A percentile compares a stretch with the other conserved stretches of the same genome.
Conservation (phyloP, 2,888 invertebrate genomes). For the Mythimna impura region DNA sequence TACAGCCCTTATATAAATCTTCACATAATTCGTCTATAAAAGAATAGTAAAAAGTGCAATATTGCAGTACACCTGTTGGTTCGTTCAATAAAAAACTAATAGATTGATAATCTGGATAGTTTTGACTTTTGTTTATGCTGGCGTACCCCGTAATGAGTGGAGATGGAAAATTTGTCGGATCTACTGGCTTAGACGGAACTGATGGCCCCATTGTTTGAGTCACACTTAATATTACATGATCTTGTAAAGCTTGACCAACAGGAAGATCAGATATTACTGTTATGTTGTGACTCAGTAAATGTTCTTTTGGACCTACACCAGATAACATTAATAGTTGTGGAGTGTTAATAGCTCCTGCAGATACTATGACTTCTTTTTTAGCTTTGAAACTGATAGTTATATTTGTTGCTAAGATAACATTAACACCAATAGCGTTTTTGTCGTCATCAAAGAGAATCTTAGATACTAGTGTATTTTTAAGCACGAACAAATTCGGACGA, state of each 20-base stretch:
- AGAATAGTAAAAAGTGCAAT: constrained; percentile 53
- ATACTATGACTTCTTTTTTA: constrained; percentile 84
- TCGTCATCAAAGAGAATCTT: constrained; percentile 85
- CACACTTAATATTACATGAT: constrained; percentile 76
- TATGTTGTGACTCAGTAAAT: constrained; percentile 75
- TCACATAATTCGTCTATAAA: constrained; percentile 66
- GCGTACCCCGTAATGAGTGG: constrained; percentile 73
- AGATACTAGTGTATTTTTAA: constrained; percentile 84
- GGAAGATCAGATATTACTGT: constrained; percentile 76
- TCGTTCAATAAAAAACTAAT: constrained; percentile 58
- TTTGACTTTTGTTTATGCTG: constrained; percentile 90
- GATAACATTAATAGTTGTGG: constrained; percentile 86
- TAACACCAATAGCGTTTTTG: constrained; percentile 82
- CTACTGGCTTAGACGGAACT: constrained; percentile 70
- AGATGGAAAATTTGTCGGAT: constrained; percentile 67
- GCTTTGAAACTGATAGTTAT: constrained; percentile 67
- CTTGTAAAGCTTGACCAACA: constrained; percentile 85
- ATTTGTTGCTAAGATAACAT: constrained; percentile 71
- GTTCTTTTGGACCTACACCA: constrained; percentile 83
- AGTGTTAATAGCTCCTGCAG: constrained; percentile 83
- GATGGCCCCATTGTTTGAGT: constrained; percentile 62
- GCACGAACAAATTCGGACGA: constrained; percentile 73
- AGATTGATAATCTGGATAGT: constrained; percentile 79
- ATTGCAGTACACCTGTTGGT: constrained; percentile 24
- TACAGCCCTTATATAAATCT: constrained; percentile 46